Evolutionary conservation across 1,140 invertebrate species (phyloP).

Genomic region (Eulimnadia texana): DNA sequence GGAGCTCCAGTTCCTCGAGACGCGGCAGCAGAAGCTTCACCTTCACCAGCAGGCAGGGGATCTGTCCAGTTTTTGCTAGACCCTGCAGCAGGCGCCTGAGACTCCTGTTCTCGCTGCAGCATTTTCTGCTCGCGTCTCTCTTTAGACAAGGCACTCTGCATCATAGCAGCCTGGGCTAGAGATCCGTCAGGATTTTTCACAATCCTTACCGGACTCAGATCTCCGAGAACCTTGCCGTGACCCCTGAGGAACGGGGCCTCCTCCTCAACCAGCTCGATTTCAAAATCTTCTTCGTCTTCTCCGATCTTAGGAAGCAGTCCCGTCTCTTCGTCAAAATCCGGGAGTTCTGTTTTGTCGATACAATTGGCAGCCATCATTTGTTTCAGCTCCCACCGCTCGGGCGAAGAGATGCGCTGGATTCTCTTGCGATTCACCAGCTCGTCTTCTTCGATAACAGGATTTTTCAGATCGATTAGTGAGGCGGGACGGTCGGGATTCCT

Average conservation of each 20-base stretch:
- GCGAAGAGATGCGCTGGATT: constrained; percentile 85
- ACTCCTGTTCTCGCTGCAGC: constrained; percentile 54
- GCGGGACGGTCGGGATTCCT: constrained; percentile 77
- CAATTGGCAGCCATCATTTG: constrained; percentile 74
- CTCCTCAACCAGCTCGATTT: constrained; percentile 97
- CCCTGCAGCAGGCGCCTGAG: constrained; percentile 28
- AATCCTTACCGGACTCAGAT: constrained; percentile 88
- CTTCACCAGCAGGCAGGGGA: constrained; percentile 65
- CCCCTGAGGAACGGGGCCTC: constrained; percentile 91
- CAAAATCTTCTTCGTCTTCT: constrained; percentile 92
- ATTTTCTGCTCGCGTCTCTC: constrained; percentile 89
- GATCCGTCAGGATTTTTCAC: constrained; percentile 99
- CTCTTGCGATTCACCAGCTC: constrained; percentile 60
- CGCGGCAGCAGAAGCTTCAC: constrained; percentile 28
- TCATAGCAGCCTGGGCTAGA: constrained; percentile 95
- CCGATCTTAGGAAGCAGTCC: constrained; percentile 73
- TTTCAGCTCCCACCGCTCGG: constrained; percentile 61
- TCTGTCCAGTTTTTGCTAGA: constrained; percentile 91
- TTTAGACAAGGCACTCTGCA: constrained; percentile 95
- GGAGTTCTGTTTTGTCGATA: constrained; percentile 71
- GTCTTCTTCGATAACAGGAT: constrained; percentile 50
- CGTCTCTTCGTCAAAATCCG: constrained; percentile 82
- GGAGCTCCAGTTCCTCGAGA: constrained; percentile 59
- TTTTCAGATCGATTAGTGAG: constrained; percentile 49
- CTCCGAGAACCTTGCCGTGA: constrained; percentile 72